phyloP scores from a whole-genome alignment of 1,140 invertebrate genomes.

The Drosophila orosa region DNA sequence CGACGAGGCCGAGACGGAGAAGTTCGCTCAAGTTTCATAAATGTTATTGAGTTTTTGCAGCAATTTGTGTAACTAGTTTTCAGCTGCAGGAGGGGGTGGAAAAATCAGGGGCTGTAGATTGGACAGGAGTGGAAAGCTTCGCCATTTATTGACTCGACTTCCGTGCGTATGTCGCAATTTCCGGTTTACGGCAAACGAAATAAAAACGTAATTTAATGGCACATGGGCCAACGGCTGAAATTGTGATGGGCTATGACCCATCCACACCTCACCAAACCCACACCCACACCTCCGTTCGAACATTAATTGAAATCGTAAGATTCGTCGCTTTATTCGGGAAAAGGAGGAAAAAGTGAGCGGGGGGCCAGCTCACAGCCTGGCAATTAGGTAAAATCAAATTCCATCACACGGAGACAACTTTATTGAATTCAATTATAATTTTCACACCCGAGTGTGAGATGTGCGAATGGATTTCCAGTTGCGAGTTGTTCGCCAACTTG shows the following conservation, averaged over 20 bases:
- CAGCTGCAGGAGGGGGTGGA: background rate
- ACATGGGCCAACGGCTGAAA: constrained; percentile 28
- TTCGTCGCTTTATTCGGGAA: constrained; percentile 59
- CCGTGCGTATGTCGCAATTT: constrained; percentile 82
- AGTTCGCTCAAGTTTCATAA: constrained; percentile 76
- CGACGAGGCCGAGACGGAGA: constrained; percentile 6
- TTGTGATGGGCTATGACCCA: constrained; percentile 44
- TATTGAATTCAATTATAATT: constrained; percentile 81
- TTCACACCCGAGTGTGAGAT: constrained; percentile 70
- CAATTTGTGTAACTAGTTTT: constrained; percentile 76
- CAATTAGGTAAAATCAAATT: constrained; percentile 61
- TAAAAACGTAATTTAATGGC: constrained; percentile 81
- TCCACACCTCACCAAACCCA: background rate
- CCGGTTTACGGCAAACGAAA: constrained; percentile 80
- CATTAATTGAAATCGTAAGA: constrained; percentile 78
- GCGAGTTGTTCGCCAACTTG: constrained; percentile 18
- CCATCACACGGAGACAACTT: constrained; percentile 62
- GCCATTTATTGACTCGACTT: constrained; percentile 80
- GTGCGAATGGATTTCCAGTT: constrained; percentile 40
- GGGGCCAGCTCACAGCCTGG: constrained; percentile 1
- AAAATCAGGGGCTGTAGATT: background rate
- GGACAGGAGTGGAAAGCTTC: constrained; percentile 25
- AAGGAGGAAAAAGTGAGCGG: background rate
- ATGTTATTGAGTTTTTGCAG: constrained; percentile 66
- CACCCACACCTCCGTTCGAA: constrained; percentile 9